Conservation (phyloP, 1,140 invertebrate genomes). For the Nasonia giraulti region DNA sequence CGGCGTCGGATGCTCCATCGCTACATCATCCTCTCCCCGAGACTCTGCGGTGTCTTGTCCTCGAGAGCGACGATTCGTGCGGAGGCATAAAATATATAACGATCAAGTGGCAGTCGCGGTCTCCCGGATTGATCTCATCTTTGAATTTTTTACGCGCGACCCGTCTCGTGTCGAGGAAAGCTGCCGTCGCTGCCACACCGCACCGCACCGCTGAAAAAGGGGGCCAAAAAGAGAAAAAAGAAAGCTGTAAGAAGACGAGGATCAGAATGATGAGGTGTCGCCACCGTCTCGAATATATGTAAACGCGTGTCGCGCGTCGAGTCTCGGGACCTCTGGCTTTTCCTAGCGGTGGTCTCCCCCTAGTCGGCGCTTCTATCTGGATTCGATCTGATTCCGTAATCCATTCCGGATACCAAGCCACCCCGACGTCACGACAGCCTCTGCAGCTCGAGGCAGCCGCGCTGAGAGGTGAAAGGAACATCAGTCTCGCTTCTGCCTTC, state of each 20-base stretch:
- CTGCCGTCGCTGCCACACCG: neutral
- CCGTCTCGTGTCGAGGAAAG: neutral
- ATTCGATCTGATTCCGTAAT: conserved; percentile 51
- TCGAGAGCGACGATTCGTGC: neutral
- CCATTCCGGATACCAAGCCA: conserved; percentile 44
- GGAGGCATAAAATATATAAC: conserved; percentile 26
- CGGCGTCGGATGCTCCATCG: no score
- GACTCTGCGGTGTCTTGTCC: neutral
- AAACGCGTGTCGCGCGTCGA: conserved; percentile 33
- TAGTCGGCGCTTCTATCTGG: conserved; percentile 46
- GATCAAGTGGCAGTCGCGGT: neutral
- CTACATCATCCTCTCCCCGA: neutral
- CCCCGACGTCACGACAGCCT: conserved; percentile 11
- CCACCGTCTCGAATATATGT: conserved; percentile 32
- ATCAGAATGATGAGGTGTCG: conserved; percentile 44
- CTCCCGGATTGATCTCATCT: conserved; percentile 26
- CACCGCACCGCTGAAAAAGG: neutral
- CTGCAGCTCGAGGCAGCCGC: neutral
- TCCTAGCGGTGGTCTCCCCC: neutral
- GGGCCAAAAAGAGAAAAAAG: neutral
- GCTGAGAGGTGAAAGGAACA: conserved; percentile 2
- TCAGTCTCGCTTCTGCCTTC: conserved; percentile 36
- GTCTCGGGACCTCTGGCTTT: neutral
- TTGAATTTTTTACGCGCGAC: conserved; percentile 11
- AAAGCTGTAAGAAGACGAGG: neutral